A percentile compares a stretch with the other conserved stretches of the same genome.
Evolutionary conservation across 2,888 invertebrate genomes (phyloP).

Genomic region (Phyto melanocephala): DNA sequence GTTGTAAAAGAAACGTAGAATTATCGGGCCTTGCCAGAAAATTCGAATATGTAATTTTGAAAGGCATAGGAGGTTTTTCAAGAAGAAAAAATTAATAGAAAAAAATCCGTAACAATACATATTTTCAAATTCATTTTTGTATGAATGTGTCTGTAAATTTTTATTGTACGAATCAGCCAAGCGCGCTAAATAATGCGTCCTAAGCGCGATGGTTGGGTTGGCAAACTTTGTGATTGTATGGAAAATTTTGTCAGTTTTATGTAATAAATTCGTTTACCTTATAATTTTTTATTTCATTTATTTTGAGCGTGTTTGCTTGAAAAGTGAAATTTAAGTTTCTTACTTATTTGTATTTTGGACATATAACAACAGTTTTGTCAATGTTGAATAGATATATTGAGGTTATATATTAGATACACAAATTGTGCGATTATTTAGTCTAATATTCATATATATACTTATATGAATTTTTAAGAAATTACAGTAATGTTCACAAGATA

Average conservation of each 20-base stretch:
- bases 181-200: conserved; percentile 55
- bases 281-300: conserved; percentile 7
- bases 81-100: too few species aligned
- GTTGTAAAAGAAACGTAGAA: too few species aligned
- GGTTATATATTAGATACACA: too few species aligned
- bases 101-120: too few species aligned
- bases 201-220: background rate
- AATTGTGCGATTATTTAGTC: too few species aligned
- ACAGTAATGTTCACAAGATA: too few species aligned
- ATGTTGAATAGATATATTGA: background rate
- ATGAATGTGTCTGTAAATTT: background rate
- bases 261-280: conserved; percentile 58
- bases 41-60: too few species aligned
- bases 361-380: background rate
- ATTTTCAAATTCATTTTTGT: too few species aligned
- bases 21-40: too few species aligned
- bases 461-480: too few species aligned
- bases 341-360: background rate
- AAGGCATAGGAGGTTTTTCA: too few species aligned
- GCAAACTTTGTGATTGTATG: background rate
- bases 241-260: conserved; percentile 49
- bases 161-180: conserved; percentile 41
- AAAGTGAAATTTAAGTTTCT: conserved; percentile 35
- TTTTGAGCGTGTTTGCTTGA: background rate
- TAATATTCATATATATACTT: too few species aligned